Evolutionary conservation across 2,797 vertebrate genomes (phyloP), one percentile per base, ranked within the genome.

Genomic region (Sebastes steindachneri): DNA sequence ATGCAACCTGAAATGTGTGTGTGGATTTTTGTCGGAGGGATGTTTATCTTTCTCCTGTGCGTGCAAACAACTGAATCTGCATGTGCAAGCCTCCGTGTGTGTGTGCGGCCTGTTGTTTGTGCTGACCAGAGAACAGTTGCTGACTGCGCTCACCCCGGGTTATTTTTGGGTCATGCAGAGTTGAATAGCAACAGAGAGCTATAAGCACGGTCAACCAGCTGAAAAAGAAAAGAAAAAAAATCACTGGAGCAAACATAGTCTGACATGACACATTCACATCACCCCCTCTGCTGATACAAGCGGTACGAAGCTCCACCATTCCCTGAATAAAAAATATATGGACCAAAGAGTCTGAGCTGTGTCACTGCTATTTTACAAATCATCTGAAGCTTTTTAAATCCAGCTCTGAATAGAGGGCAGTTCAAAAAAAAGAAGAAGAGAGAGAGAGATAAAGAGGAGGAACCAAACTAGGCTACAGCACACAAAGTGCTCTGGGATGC

Each of bases 131-230:
- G 64, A 90, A 73, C 83, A 86, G 70, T 84, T 92, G 90, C 90
- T 89, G 89, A 90, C 88, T 77, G 77, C 51, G 62, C 86, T 91
- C 69, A 86, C 89, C 86, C 75, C 64, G 1, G 87, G 89, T 90
- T 90, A 88, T 93, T 90, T 90, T 86, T 75, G 88, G 91, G 90
- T 92, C 89, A 92, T 62, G 72, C 80, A 83, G 86, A 88, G 89
- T 91, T 91, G 89, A 89, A 73, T 75, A 79, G 83, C 78, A 83
- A 83, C 79, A 78, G 62, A 74, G 70, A 82, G 82, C 79, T 86
- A 73, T 65, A 71, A 85, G 77, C 82, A 81, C 28, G 29, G 41
- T 67, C 74, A 63, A 78, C 69, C 59, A 25, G 48, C 65, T 86
- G 65, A 72, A 77, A 83, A 73, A 68, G 41, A 23, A 65, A 73